These are phyloP conservation scores for Drosophila malerkotliana DNA, from an alignment of 1,140 invertebrate species.

Conservation along the genomic window DNA sequence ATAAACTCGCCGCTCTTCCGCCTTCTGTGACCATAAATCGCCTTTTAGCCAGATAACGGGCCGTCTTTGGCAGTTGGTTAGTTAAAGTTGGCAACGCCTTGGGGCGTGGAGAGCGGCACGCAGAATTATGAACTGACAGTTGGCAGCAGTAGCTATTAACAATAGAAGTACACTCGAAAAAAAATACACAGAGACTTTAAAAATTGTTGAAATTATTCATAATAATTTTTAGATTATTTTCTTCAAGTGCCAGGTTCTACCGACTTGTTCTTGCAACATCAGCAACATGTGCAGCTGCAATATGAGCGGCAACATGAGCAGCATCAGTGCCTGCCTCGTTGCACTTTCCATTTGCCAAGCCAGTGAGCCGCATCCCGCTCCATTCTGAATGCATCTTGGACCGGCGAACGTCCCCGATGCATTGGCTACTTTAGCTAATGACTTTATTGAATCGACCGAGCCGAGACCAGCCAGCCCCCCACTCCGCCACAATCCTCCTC, in stretches of 20 bases:
- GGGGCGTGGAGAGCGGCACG: conserved; percentile 45
- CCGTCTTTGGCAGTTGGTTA: conserved; percentile 32
- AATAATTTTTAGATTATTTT: conserved; percentile 25
- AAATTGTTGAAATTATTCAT: too few relatives aligned
- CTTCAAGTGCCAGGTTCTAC: conserved; percentile 17
- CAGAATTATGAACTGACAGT: conserved; percentile 2
- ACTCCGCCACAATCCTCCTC: neutral
- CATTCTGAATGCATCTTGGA: conserved; percentile 23
- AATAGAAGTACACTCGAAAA: neutral
- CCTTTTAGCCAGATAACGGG: conserved; percentile 33
- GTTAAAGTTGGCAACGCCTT: conserved; percentile 43
- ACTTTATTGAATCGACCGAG: conserved; percentile 74
- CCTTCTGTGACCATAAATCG: conserved; percentile 32
- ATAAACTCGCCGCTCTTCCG: conserved; percentile 9
- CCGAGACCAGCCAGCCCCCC: neutral
- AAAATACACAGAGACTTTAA: neutral
- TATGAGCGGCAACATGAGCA: neutral
- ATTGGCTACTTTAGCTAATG: conserved; percentile 79
- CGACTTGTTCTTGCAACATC: conserved; percentile 45
- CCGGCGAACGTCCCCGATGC: conserved; percentile 47
- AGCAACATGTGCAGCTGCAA: conserved; percentile 17
- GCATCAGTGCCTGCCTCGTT: conserved; percentile 41
- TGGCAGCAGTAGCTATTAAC: neutral
- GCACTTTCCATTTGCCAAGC: conserved; percentile 77
- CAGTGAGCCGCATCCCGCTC: conserved; percentile 57